Base-by-base conservation (phyloP, 2,797 vertebrate genomes). In the Enteromius mattozi region DNA sequence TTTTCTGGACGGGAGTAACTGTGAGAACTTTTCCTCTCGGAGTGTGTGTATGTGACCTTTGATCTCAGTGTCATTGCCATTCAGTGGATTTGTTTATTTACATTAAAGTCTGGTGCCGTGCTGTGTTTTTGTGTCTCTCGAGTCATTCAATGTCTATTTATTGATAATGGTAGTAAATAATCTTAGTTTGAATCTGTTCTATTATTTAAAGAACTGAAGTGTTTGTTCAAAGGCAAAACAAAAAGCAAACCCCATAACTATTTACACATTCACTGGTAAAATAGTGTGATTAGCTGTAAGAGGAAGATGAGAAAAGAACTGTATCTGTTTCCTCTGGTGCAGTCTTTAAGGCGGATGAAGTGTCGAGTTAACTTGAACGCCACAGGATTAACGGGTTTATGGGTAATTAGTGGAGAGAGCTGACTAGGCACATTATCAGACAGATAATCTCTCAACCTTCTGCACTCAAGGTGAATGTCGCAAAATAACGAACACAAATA, bases 371-470 rank as follows among this genome's bases (percentile, higher is more conserved):
- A 86, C 88, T 87, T 71, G 24, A 82, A 78, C 74, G 30, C 79
- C 17, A 4, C 77, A 89, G 61, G 86, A 91, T 92, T 94, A 95
- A 96, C 88, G 90, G 91, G 95, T 94, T 96, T 94, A 88, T 86
- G 45, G 87, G 90, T 93, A 42, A 87, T 80, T 59, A 94, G 94
- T 94, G 92, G 40, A 92, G 87, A 89, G 70, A 79, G 93, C 94
- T 95, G 94, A 96, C 92, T 86, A 89, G 87, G 92, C 94, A 94
- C 88, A 86, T 72, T 91, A 86, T 76, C 92, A 89, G 92, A 81
- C 89, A 63, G n/a, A 88, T 96, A 95, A 96, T 96, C 95, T 90
- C 24, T 87, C n/a, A 56, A 82, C 87, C 88, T 88, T 89, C 87
- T 70, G 88, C 86, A 91, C 89, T 92, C 91, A 96, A 95, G 94